A percentile compares a stretch with the other conserved stretches of the same genome.
Evolutionary conservation across 2,888 invertebrate genomes (phyloP).

Genomic region (Sympetrum striolatum): DNA sequence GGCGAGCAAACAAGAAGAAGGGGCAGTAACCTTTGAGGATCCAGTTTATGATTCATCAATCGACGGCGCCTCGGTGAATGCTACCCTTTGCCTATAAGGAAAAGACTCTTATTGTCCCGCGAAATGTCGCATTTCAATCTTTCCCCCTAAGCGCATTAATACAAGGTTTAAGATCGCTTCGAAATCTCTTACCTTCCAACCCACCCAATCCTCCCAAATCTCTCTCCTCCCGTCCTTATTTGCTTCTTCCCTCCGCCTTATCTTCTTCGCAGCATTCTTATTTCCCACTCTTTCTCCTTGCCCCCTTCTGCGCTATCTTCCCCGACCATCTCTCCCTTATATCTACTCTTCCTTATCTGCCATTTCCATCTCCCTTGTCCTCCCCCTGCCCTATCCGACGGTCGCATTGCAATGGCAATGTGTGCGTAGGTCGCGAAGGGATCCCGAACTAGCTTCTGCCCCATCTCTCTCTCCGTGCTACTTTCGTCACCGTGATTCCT

Average conservation of each 20-base stretch:
- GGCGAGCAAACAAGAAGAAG: not conserved
- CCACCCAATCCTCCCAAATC: not conserved
- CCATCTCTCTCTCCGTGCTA: not conserved
- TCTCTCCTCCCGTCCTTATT: not conserved
- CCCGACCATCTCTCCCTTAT: constrained; percentile 14
- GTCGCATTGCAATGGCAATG: not conserved
- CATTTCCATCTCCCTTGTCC: not conserved
- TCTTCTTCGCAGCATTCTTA: not conserved
- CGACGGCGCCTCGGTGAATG: not conserved
- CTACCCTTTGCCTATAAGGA: not conserved
- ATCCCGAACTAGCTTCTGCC: not conserved
- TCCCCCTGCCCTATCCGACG: not conserved
- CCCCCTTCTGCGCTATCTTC: not conserved
- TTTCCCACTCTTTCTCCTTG: not conserved
- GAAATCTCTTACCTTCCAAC: not conserved
- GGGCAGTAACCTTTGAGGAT: not conserved
- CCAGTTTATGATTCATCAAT: not conserved
- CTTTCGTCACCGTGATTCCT: not conserved
- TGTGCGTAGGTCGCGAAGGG: constrained; percentile 19
- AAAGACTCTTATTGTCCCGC: not conserved
- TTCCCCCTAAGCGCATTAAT: constrained; percentile 22
- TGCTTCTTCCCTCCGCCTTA: not conserved
- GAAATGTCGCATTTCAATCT: constrained; percentile 32
- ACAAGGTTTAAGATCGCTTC: not conserved
- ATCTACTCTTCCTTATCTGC: not conserved